Percentiles rank a stretch among this genome's conserved stretches.
Conservation (phyloP, 37 sponge, comb jelly and placozoan genomes). For the Halisarca cf. caerulea region DNA sequence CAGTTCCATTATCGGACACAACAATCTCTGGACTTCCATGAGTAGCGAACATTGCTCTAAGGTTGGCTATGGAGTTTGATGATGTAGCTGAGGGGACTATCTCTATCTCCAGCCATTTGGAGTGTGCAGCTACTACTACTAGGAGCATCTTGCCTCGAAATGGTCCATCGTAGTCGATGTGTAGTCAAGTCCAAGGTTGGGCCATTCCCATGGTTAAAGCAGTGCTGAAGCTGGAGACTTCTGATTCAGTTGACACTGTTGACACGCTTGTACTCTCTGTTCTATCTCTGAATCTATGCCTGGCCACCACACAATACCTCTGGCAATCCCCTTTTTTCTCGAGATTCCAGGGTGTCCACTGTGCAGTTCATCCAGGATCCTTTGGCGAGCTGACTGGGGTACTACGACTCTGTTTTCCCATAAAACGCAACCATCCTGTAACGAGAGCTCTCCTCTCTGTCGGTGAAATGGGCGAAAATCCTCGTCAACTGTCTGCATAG, state of each 20-base stretch:
- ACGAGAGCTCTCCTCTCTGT: background rate
- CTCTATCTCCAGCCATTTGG: constrained; percentile 38
- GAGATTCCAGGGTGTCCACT: constrained; percentile 31
- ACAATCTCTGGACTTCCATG: constrained; percentile 27
- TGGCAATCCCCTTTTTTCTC: constrained; percentile 32
- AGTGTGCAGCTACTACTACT: constrained; percentile 35
- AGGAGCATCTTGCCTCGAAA: constrained; percentile 32
- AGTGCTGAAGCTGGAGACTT: constrained; percentile 8
- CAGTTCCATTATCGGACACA: constrained; percentile 37
- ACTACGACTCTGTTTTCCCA: constrained; percentile 15
- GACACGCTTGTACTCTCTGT: background rate
- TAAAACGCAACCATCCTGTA: constrained; percentile 18
- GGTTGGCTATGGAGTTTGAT: background rate
- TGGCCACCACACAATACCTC: constrained; percentile 39
- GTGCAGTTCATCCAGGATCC: constrained; percentile 2
- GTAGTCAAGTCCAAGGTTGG: constrained; percentile 24
- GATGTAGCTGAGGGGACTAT: constrained; percentile 36
- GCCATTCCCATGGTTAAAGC: constrained; percentile 39
- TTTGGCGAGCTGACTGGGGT: background rate
- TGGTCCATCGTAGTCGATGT: constrained; percentile 30
- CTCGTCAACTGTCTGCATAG: background rate
- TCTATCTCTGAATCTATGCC: constrained; percentile 24
- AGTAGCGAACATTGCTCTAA: constrained; percentile 40
- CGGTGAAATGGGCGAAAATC: background rate
- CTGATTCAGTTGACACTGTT: constrained; percentile 22